Percentiles rank a stretch among this genome's conserved stretches.
phyloP scores from a whole-genome alignment of 1,140 invertebrate genomes.

The Bactericera cockerelli region DNA sequence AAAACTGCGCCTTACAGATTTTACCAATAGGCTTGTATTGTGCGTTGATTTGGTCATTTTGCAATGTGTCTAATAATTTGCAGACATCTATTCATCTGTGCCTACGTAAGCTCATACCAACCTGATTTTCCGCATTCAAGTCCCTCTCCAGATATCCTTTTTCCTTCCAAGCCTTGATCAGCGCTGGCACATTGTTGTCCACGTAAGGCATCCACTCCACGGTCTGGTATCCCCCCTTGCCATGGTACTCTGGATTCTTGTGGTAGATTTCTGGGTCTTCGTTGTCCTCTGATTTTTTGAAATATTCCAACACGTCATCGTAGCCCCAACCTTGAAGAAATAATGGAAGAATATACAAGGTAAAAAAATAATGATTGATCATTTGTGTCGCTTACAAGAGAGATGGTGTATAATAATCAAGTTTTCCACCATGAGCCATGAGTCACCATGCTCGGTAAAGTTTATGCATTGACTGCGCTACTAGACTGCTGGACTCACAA shows the following conservation, averaged over 20 bases:
- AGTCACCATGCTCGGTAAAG: too few relatives aligned
- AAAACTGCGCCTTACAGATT: too few relatives aligned
- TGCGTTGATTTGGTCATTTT: too few relatives aligned
- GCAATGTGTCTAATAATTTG: too few relatives aligned
- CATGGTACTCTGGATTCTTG: constrained; percentile 34
- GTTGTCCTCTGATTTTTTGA: constrained; percentile 49
- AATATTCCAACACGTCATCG: constrained; percentile 62
- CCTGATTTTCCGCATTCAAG: constrained; percentile 17
- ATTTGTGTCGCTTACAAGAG: neutral
- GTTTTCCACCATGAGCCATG: too few relatives aligned
- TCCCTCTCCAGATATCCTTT: constrained; percentile 24
- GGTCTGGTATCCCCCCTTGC: constrained; percentile 38
- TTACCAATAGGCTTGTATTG: too few relatives aligned
- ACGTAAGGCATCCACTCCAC: constrained; percentile 43
- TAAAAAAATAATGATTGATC: neutral
- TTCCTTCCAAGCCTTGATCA: constrained; percentile 42
- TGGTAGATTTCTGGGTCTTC: constrained; percentile 23
- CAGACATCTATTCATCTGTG: too few relatives aligned
- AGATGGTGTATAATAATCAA: too few relatives aligned
- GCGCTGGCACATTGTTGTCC: constrained; percentile 34
- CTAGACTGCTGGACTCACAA: too few relatives aligned
- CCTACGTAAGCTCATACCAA: neutral
- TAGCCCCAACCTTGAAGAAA: constrained; percentile 48
- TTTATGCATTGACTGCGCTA: too few relatives aligned
- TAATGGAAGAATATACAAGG: too few relatives aligned